Evolutionary conservation across 2,797 vertebrate genomes (phyloP), one percentile per base, ranked within the genome.

Genomic region (Tachyglossus aculeatus): DNA sequence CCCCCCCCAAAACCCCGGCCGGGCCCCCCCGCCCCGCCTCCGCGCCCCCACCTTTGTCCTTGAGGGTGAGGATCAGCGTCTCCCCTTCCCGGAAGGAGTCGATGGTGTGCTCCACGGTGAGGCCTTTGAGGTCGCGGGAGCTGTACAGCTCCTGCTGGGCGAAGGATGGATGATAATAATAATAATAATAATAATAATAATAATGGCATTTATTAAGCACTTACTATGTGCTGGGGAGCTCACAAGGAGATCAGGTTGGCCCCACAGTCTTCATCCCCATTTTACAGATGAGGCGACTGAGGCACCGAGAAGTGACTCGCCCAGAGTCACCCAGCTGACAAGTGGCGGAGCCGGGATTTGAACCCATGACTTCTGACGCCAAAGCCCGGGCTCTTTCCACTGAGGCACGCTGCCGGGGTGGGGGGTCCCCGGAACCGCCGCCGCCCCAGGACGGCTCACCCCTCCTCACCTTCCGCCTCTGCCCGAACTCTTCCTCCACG

Each of bases 401-500:
- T n/a, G 19, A 11, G 1, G 11, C n/a, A n/a, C n/a, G n/a, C n/a
- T n/a, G n/a, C n/a, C n/a, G n/a, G n/a, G n/a, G n/a, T n/a, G n/a
- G n/a, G n/a, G 44, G 15, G 19, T 14, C n/a, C 15, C 16, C 21
- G 15, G 1, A n/a, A 7, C n/a, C n/a, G n/a, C n/a, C n/a, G n/a
- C 21, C 72, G 22, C 9, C 8, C 3, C 1, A 40, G 5, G 7
- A 7, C 24, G 37, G 12, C 11, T 0, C 4, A 15, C 0, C 24
- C 21, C 32, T 2, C n/a, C 71, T 80, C 67, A 95, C 94, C 85
- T 89, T 91, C 68, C 90, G 95, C 54, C 73, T 85, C 48, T 96
- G 95, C 6, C 88, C 94, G 74, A 98, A 96, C 75, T 97, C 96
- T 77, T 97, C 92, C 52, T 97, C 96, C 11, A 98, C 95, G 38